A percentile compares a stretch with the other conserved stretches of the same genome.
These are phyloP conservation scores for Saccostrea glomerata DNA, from an alignment of 1,140 invertebrate species.

Conservation along the genomic window DNA sequence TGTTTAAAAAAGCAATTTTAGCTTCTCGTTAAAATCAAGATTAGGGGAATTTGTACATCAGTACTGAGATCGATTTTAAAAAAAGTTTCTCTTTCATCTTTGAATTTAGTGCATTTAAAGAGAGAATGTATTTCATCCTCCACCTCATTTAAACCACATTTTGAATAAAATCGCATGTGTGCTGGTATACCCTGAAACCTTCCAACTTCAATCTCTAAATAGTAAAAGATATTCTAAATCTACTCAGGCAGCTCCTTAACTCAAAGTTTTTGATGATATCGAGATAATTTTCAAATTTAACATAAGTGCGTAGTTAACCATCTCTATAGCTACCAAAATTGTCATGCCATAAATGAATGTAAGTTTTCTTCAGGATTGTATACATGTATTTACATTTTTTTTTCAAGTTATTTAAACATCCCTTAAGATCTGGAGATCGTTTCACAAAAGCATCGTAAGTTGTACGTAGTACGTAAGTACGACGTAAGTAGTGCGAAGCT, in stretches of 20 bases:
- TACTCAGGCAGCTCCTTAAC: constrained; percentile 5
- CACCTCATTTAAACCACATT: constrained; percentile 2
- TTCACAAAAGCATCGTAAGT: no score
- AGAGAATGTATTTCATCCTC: constrained; percentile 8
- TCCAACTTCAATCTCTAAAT: constrained; percentile 22
- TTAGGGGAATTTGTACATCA: not conserved
- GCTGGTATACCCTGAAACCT: constrained; percentile 29
- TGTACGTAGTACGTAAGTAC: no score
- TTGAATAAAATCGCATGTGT: not conserved
- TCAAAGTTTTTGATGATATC: constrained; percentile 1
- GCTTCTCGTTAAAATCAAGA: not conserved
- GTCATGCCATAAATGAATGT: not conserved
- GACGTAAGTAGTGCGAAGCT: no score
- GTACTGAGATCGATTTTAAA: not conserved
- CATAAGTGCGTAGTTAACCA: not conserved
- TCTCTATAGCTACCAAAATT: not conserved
- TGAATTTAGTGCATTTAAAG: not conserved
- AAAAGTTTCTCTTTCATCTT: no score
- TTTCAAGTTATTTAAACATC: not conserved
- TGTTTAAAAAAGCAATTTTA: not conserved
- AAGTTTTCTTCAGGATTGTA: not conserved
- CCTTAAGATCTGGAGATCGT: not conserved
- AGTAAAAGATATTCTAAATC: constrained; percentile 11
- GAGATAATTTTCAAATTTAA: constrained; percentile 44
- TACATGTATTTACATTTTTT: not conserved